Base-by-base conservation (phyloP, 2,797 vertebrate genomes). In the Phataginus tetradactyla region DNA sequence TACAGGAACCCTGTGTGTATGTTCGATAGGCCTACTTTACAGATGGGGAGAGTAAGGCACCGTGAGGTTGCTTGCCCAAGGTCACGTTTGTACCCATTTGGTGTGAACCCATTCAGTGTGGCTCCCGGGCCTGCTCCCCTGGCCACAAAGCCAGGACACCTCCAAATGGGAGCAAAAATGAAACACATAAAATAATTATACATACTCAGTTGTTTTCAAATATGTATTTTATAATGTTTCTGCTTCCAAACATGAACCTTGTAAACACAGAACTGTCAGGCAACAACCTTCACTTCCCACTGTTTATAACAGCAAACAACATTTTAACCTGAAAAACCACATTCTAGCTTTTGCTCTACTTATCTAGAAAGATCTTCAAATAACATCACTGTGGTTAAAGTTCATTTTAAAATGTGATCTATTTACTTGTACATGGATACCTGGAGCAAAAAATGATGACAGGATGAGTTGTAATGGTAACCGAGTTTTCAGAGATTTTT, bases 341-440 rank as follows among this genome's bases (percentile, higher is more conserved):
- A 98, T 96, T 98, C 96, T 94, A 96, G 92, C 53, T 97, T 96
- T 98, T 98, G 95, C 97, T 97, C 96, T 97, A 83, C 97, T 98
- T 98, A 99, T 99, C 98, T 98, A 68, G 94, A 98, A 96, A 94
- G 90, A 99, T 99, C 98, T 99, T 96, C 88, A 96, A 98, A 98
- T 97, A 98, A 98, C 97, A 98, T 96, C 95, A 95, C 77, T 98
- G 98, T 97, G 97, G 98, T 96, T 98, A 94, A 92, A 97, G 97
- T 98, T 98, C 81, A 97, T 97, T 98, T 97, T 92, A 49, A 96
- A 97, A 93, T 97, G 95, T 75, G 75, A 94, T 97, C 68, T 97
- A 80, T 95, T 98, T 97, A 34, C 94, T 95, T 89, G 97, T 83
- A 66, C 90, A 87, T 96, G 92, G 96, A 97, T 92, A 97, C 96